Evolutionary conservation across 2,113 vertebrate species (phyloP).

Genomic region (Talpa occidentalis): DNA sequence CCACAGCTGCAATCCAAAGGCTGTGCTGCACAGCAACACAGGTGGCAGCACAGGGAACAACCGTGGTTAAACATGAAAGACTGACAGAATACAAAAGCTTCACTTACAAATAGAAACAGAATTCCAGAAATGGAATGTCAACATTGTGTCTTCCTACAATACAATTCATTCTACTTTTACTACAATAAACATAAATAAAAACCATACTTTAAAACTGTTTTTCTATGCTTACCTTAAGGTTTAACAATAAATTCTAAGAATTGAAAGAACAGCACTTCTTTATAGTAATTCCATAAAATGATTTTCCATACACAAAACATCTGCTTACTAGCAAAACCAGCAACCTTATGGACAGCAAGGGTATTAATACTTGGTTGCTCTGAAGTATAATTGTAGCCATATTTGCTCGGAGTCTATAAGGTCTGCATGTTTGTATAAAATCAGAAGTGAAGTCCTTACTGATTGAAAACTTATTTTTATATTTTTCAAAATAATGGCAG

Average conservation of each 20-base stretch:
- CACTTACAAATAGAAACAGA: constrained; percentile 82
- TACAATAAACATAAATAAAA: constrained; percentile 77
- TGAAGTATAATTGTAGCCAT: constrained; percentile 69
- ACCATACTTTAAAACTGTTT: constrained; percentile 63
- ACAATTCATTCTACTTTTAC: constrained; percentile 60
- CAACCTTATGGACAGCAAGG: constrained; percentile 64
- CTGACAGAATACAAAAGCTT: constrained; percentile 65
- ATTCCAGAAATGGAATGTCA: constrained; percentile 74
- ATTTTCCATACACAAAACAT: constrained; percentile 67
- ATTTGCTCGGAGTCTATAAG: constrained; percentile 54
- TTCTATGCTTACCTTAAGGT: constrained; percentile 69
- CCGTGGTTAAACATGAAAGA: constrained; percentile 69
- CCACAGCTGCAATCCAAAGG: too few relatives aligned
- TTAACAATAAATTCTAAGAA: constrained; percentile 69
- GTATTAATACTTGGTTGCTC: constrained; percentile 71
- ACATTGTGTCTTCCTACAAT: constrained; percentile 67
- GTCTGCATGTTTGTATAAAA: constrained; percentile 62
- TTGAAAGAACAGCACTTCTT: constrained; percentile 67
- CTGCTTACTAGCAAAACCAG: constrained; percentile 72
- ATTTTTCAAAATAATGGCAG: constrained; percentile 35
- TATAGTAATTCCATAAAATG: constrained; percentile 72
- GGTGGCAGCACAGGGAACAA: too few relatives aligned
- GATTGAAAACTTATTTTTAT: constrained; percentile 67
- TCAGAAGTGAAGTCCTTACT: constrained; percentile 52
- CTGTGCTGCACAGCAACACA: too few relatives aligned